Evolutionary conservation across 2,888 invertebrate genomes (phyloP), one percentile per base, ranked within the genome.

Genomic region (Pseudococcus jackbeardsleyi): DNA sequence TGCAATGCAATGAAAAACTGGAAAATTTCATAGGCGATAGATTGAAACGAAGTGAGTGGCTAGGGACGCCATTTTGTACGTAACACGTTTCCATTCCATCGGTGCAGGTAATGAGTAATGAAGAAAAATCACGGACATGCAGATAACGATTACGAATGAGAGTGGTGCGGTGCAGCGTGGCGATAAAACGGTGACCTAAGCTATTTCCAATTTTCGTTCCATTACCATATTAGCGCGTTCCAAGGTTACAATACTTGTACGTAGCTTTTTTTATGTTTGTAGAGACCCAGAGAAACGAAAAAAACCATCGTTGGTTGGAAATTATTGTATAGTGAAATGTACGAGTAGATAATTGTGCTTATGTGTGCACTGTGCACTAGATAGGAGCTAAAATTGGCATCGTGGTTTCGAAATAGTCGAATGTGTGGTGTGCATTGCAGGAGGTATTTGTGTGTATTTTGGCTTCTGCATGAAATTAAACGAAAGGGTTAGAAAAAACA

Each of bases 151-250:
- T 33, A 33, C 26, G 26, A 33, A 33, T 33, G 26, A 1, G 26
- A 33, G 26, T 33, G 26, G 26, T 33, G 26, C 26, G 26, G 26
- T 33, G 26, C 26, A 33, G 19, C 19, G 59, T 4, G 19, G 59
- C 19, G 59, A 59, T 59, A 59, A 59, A 59, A 59, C 59, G 59
- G 59, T 59, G 59, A 59, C 59, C n/a, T 59, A 19, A 59, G 59
- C 59, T 59, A 59, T 59, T 59, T 59, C 19, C 59, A 59, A 59
- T 59, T 59, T 59, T 59, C 19, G 19, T 19, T 59, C 59, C 59
- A 59, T 59, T 59, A 59, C 59, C 59, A 59, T 59, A 59, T 59
- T 19, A 59, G 59, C 59, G 59, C 59, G 19, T 59, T 59, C 59
- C 59, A 59, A 59, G 59, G 59, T 59, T 59, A 59, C 59, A 17